Percentiles rank a stretch among this genome's conserved stretches.
These are phyloP conservation scores for Argopecten irradians DNA, from an alignment of 1,140 invertebrate genomes.

Conservation along the genomic window DNA sequence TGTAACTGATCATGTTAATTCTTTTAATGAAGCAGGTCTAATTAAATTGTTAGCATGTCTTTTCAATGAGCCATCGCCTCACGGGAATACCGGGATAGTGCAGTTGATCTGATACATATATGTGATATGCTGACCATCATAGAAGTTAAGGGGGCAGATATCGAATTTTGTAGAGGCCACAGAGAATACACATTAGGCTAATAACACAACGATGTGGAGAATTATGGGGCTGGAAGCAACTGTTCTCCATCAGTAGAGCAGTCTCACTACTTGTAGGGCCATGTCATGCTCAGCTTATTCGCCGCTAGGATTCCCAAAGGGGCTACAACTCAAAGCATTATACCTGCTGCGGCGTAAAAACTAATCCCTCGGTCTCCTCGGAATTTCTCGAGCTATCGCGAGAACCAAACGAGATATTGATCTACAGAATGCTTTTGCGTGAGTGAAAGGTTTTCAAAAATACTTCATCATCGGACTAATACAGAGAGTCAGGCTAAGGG, in stretches of 20 bases:
- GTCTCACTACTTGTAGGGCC: slow-evolving; percentile 12
- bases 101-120: neutral
- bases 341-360: slow-evolving; percentile 14
- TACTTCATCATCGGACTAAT: slow-evolving; percentile 21
- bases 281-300: slow-evolving; percentile 5
- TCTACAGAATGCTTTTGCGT: slow-evolving; percentile 15
- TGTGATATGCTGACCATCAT: neutral
- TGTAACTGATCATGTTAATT: too few relatives aligned
- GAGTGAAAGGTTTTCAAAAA: slow-evolving; percentile 18
- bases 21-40: too few relatives aligned
- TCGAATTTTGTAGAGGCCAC: neutral
- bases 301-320: slow-evolving; percentile 4
- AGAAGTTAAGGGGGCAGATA: slow-evolving; percentile 15
- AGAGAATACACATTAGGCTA: slow-evolving; percentile 17
- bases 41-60: neutral
- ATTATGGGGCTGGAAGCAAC: slow-evolving; percentile 20
- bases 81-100: too few relatives aligned
- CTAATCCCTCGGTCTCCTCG: slow-evolving; percentile 13
- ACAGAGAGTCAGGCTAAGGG: neutral
- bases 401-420: slow-evolving; percentile 16
- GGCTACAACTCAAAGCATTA: slow-evolving; percentile 3
- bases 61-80: neutral
- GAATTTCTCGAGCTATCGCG: slow-evolving; percentile 14
- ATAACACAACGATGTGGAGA: neutral
- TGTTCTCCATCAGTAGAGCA: neutral